These are phyloP conservation scores for Oegoconia quadripuncta DNA, from an alignment of 2,888 invertebrate species.

Conservation along the genomic window DNA sequence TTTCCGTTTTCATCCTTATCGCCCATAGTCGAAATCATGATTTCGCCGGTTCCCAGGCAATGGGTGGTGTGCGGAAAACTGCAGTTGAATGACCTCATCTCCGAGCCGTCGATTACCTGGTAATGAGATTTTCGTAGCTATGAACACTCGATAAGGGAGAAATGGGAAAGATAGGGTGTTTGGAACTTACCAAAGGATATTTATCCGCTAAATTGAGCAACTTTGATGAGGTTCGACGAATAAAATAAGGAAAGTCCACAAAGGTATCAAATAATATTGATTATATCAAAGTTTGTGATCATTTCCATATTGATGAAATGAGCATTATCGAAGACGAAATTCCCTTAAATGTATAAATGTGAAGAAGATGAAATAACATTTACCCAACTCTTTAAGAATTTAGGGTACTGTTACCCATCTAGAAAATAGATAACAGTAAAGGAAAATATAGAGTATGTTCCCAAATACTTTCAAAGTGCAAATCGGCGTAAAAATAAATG, in stretches of 20 bases:
- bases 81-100: slow-evolving; percentile 86
- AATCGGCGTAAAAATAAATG: slow-evolving; percentile 13
- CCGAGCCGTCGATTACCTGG: slow-evolving; percentile 89
- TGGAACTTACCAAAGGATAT: slow-evolving; percentile 10
- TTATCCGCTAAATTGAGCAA: slow-evolving; percentile 8
- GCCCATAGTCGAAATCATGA: slow-evolving; percentile 97
- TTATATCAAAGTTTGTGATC: too few relatives aligned
- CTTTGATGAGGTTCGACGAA: background rate
- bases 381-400: too few relatives aligned
- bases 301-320: too few relatives aligned
- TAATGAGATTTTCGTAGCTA: slow-evolving; percentile 56
- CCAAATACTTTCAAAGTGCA: too few relatives aligned
- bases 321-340: too few relatives aligned
- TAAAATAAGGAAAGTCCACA: too few relatives aligned
- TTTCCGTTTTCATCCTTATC: slow-evolving; percentile 90
- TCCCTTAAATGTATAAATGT: too few relatives aligned
- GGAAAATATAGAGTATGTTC: too few relatives aligned
- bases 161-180: slow-evolving; percentile 9
- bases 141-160: slow-evolving; percentile 42
- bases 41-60: slow-evolving; percentile 93
- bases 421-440: background rate
- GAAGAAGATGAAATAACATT: too few relatives aligned
- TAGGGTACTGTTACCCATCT: too few relatives aligned
- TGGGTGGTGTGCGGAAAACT: slow-evolving; percentile 96
- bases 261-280: too few relatives aligned